Conservation (phyloP, 1,140 invertebrate genomes). For the Scaptomyza montana region DNA sequence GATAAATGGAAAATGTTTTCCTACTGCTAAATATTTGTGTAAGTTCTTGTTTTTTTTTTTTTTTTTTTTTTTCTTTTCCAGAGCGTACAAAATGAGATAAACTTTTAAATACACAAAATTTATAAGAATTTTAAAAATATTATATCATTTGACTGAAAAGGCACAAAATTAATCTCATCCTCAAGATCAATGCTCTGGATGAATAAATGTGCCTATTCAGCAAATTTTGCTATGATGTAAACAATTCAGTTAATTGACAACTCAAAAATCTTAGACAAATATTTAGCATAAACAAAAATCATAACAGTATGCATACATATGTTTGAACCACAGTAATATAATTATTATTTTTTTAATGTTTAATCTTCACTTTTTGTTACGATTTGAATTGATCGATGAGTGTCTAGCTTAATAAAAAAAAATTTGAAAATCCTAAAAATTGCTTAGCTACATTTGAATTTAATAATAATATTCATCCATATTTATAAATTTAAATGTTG, state of each 20-base stretch:
- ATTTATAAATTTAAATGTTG: not conserved
- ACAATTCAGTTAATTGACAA: not conserved
- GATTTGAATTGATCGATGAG: constrained; percentile 30
- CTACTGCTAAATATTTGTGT: constrained; percentile 30
- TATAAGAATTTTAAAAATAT: too few relatives aligned
- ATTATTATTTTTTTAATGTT: not conserved
- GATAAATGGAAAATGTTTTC: not conserved
- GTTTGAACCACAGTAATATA: not conserved
- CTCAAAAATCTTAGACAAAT: constrained; percentile 20
- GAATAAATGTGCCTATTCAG: too few relatives aligned
- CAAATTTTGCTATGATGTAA: too few relatives aligned
- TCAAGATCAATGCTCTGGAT: too few relatives aligned
- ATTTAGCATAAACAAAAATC: constrained; percentile 26
- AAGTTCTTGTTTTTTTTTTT: not conserved
- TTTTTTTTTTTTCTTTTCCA: not conserved
- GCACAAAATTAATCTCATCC: too few relatives aligned
- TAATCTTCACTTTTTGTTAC: constrained; percentile 8
- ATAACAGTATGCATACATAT: not conserved
- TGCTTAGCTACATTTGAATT: constrained; percentile 64
- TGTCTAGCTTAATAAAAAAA: constrained; percentile 23
- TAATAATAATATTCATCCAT: constrained; percentile 22
- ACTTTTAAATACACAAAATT: too few relatives aligned
- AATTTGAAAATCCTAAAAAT: constrained; percentile 75
- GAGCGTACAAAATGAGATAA: too few relatives aligned
- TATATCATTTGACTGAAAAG: too few relatives aligned